A percentile compares a stretch with the other conserved stretches of the same genome.
These are phyloP conservation scores for Trachelus tabidus DNA, from an alignment of 2,888 invertebrate genomes.

Conservation along the genomic window DNA sequence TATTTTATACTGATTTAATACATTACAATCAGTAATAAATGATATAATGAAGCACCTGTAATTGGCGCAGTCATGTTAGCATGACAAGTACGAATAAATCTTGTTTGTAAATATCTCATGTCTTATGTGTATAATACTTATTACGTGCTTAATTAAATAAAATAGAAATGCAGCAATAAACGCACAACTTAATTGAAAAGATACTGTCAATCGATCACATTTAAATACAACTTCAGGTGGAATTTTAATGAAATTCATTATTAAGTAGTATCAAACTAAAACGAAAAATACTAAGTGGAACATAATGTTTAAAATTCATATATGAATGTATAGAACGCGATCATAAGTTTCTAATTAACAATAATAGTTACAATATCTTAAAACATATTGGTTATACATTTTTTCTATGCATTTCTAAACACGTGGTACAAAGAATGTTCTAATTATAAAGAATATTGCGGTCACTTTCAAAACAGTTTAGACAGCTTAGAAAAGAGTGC, in stretches of 20 bases:
- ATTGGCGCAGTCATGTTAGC: background rate
- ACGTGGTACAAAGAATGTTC: background rate
- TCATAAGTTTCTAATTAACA: background rate
- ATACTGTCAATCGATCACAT: background rate
- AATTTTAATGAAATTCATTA: background rate
- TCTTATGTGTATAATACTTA: background rate
- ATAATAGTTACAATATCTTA: background rate
- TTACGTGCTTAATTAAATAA: background rate
- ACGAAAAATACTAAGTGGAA: background rate
- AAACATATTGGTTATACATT: background rate
- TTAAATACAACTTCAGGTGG: background rate
- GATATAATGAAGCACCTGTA: background rate
- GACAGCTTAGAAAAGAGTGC: background rate
- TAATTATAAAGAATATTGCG: background rate
- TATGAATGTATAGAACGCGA: background rate
- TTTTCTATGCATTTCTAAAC: background rate
- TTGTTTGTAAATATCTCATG: background rate
- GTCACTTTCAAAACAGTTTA: background rate
- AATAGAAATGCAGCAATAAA: background rate
- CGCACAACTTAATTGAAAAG: background rate
- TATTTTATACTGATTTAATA: background rate
- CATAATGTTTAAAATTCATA: background rate
- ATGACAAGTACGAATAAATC: background rate
- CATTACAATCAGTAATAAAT: background rate
- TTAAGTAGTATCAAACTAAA: background rate